Percentiles rank a stretch among this genome's conserved stretches.
Conservation (phyloP, 2,113 vertebrate species). For the Eublepharis macularius region DNA sequence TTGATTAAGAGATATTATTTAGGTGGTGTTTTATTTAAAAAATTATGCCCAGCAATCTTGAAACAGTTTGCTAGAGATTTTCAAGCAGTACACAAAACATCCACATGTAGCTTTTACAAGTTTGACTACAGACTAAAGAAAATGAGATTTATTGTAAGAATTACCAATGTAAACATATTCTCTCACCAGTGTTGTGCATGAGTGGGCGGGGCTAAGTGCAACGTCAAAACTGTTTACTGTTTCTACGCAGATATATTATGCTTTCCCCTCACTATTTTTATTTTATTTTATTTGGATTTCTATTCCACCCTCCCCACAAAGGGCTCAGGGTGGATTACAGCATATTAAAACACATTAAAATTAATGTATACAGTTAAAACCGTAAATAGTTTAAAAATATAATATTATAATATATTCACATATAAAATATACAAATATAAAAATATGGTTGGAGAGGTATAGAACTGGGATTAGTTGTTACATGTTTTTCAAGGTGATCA, state of each 20-base stretch:
- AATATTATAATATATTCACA: too few relatives aligned
- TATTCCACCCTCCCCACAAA: too few relatives aligned
- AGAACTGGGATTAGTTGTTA: not conserved
- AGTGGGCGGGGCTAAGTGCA: not conserved
- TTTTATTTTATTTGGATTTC: too few relatives aligned
- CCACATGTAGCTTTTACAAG: not conserved
- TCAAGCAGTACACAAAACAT: conserved; percentile 12
- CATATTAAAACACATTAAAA: too few relatives aligned
- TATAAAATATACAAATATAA: too few relatives aligned
- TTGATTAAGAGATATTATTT: fast-evolving
- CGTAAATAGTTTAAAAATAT: too few relatives aligned
- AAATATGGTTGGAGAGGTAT: not conserved
- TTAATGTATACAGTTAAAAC: too few relatives aligned
- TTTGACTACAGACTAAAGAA: conserved; percentile 1
- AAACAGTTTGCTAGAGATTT: not conserved
- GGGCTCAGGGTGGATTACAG: too few relatives aligned
- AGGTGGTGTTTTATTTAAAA: not conserved
- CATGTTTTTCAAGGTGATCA: too few relatives aligned
- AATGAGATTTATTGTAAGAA: not conserved
- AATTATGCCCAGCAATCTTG: not conserved
- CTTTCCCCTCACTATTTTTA: too few relatives aligned
- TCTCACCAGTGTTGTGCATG: not conserved
- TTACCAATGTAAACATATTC: not conserved
- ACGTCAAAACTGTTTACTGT: too few relatives aligned
- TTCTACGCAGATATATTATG: not conserved